Evolutionary conservation across 2,888 invertebrate genomes (phyloP), one percentile per base, ranked within the genome.

Genomic region (Dryobota labecula): DNA sequence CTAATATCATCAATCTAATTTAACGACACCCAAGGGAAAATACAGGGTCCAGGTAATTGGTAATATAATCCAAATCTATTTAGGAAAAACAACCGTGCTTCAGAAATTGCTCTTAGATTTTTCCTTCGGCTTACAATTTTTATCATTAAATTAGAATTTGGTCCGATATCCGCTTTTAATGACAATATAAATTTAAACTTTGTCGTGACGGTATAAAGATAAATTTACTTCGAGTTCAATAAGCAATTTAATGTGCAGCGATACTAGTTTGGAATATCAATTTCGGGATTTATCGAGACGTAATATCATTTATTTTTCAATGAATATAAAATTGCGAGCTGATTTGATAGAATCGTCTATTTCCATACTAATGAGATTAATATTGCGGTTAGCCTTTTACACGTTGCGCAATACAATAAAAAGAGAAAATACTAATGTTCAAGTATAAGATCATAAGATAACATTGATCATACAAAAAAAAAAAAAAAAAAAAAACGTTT

Each of bases 251-350:
- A 30, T 20, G 43, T 41, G n/a, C 24, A 30, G 36, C 20, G 43
- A 49, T 56, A 53, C 30, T 45, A 65, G 65, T 53, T 54, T n/a
- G 53, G 53, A 64, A 70, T 80, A 63, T 71, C 33, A 63, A 75
- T 57, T 71, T 80, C 45, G 20, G 11, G 11, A 43, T 80, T 67
- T 63, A 78, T 36, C 11, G 38, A 38, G 45, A 30, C 30, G 45
- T 66, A 58, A 76, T 76, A 38, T 36, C 54, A 76, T 76, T 71
- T 76, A 57, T 45, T 62, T 47, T 76, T 47, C 81, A 49, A 80
- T 80, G 47, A 65, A 80, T 70, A 57, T 38, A 27, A 41, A 70
- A 58, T 62, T 45, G 56, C 15, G 11, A 24, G 18, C n/a, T 8
- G 24, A 60, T 56, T 41, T 30, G n/a, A 74, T 69, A 1, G 30